Evolutionary conservation across 2,113 vertebrate genomes (phyloP).

Genomic region (Noturus placidus): DNA sequence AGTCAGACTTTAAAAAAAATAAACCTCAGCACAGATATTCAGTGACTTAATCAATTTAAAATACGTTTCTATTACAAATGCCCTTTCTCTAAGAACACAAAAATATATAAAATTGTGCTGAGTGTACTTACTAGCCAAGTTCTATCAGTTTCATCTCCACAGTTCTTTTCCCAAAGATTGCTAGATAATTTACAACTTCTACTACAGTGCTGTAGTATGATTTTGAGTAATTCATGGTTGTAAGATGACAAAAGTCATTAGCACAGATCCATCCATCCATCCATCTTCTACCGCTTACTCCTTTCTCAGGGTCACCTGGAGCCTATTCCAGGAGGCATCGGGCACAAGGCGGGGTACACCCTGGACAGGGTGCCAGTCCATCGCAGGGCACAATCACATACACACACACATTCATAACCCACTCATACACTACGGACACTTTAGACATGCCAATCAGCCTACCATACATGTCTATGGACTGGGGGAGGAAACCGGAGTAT

Average conservation of each 20-base stretch:
- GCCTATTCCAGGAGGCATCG: too few relatives aligned
- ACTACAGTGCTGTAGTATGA: neutral
- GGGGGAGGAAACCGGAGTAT: too few relatives aligned
- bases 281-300: too few relatives aligned
- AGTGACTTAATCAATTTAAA: neutral
- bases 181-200: neutral
- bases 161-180: neutral
- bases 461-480: too few relatives aligned
- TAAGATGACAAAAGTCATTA: neutral
- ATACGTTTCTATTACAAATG: neutral
- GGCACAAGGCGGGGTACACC: too few relatives aligned
- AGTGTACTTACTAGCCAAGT: neutral
- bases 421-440: too few relatives aligned
- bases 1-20: neutral
- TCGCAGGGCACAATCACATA: too few relatives aligned
- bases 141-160: neutral
- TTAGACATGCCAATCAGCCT: too few relatives aligned
- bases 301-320: too few relatives aligned
- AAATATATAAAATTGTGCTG: neutral
- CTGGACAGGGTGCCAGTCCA: too few relatives aligned
- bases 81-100: neutral
- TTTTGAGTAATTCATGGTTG: neutral
- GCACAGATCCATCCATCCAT: too few relatives aligned
- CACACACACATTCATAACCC: too few relatives aligned
- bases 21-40: neutral